These are phyloP conservation scores for Apocrypta bakeri DNA, from an alignment of 1,140 invertebrate genomes.

Conservation along the genomic window DNA sequence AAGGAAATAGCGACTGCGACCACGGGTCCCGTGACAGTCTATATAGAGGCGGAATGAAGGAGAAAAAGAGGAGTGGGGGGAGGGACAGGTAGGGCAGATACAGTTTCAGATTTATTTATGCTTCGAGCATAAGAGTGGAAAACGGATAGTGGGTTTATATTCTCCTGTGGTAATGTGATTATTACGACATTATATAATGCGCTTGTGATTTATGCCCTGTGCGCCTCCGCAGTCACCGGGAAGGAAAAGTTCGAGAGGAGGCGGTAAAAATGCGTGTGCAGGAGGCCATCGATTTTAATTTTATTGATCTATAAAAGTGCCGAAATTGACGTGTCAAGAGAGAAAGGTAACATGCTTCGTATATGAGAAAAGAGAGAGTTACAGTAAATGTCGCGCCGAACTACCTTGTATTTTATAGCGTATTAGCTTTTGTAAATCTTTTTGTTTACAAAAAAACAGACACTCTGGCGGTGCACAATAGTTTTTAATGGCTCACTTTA, in stretches of 20 bases:
- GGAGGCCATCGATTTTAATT: slow-evolving; percentile 42
- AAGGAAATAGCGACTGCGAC: neutral
- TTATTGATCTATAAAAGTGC: slow-evolving; percentile 47
- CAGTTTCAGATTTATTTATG: slow-evolving; percentile 48
- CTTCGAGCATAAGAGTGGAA: neutral
- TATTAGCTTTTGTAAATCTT: neutral
- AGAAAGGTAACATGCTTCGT: slow-evolving; percentile 11
- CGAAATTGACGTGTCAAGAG: slow-evolving; percentile 26
- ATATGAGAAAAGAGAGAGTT: slow-evolving; percentile 2
- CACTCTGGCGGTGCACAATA: neutral
- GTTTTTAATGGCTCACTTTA: neutral
- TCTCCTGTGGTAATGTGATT: slow-evolving; percentile 38
- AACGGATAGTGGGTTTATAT: slow-evolving; percentile 34
- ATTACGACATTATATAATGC: slow-evolving; percentile 47
- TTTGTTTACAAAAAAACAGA: neutral
- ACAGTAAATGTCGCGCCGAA: neutral
- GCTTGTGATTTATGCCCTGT: slow-evolving; percentile 41
- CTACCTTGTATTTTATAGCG: neutral
- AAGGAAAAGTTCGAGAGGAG: neutral
- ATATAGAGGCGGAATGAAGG: neutral
- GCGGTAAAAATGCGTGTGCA: neutral
- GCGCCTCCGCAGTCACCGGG: neutral
- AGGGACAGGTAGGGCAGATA: slow-evolving; percentile 28
- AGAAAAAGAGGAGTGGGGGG: neutral
- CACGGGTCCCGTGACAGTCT: slow-evolving; percentile 2